phyloP scores from a whole-genome alignment of 2,888 invertebrate species.

The Agonopterix arenella region DNA sequence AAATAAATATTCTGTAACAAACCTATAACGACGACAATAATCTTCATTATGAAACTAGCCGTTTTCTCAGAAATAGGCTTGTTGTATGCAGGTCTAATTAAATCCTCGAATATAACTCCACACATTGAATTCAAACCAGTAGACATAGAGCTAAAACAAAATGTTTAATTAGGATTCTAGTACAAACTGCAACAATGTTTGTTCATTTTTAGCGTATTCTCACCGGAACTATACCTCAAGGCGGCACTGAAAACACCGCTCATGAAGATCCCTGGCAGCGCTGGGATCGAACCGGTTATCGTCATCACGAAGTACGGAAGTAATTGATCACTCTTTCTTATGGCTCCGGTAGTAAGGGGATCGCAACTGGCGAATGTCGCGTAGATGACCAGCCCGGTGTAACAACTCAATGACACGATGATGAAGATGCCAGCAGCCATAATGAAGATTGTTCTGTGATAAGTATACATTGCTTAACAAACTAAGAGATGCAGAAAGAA shows the following conservation, averaged over 20 bases:
- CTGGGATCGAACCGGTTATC: constrained; percentile 82
- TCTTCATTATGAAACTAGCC: constrained; percentile 83
- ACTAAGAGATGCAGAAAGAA: neutral
- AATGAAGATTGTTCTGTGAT: constrained; percentile 82
- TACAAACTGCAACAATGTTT: too few relatives aligned
- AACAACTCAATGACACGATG: constrained; percentile 87
- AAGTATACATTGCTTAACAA: neutral
- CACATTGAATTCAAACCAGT: constrained; percentile 86
- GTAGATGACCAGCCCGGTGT: constrained; percentile 91
- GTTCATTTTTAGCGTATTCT: neutral
- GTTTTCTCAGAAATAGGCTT: constrained; percentile 79
- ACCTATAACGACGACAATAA: constrained; percentile 80
- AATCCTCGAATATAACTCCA: constrained; percentile 85
- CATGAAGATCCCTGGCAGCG: constrained; percentile 89
- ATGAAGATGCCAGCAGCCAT: constrained; percentile 86
- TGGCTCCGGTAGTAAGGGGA: constrained; percentile 85
- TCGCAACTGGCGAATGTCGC: constrained; percentile 91
- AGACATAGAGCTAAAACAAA: constrained; percentile 81
- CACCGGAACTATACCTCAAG: constrained; percentile 77
- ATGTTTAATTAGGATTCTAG: neutral
- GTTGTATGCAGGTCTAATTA: constrained; percentile 80
- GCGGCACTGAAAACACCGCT: constrained; percentile 93
- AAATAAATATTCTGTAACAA: constrained; percentile 13
- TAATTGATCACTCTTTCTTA: constrained; percentile 83
- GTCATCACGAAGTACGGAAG: constrained; percentile 91